Evolutionary conservation across 2,113 vertebrate species (phyloP).

Genomic region (Corvus cornix): DNA sequence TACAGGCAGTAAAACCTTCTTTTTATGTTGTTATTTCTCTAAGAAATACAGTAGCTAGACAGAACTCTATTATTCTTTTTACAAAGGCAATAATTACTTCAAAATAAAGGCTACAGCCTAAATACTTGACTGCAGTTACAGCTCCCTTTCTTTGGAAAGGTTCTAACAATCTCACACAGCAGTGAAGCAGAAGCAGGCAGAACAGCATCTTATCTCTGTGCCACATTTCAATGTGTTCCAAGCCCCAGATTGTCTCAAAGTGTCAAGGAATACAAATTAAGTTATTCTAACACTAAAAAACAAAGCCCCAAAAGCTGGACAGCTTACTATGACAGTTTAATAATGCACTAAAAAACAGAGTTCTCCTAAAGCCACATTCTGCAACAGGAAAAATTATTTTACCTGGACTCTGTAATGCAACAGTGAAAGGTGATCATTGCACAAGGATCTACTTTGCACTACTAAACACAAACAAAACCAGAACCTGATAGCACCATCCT

Average conservation of each 20-base stretch:
- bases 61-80: background rate
- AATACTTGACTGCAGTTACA: background rate
- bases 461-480: background rate
- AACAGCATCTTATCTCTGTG: background rate
- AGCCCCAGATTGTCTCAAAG: rapidly evolving
- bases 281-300: background rate
- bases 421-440: background rate
- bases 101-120: background rate
- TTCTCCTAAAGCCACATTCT: background rate
- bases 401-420: background rate
- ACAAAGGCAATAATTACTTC: background rate
- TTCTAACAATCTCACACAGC: background rate
- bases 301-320: background rate
- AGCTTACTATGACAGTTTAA: background rate
- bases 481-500: background rate
- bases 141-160: background rate
- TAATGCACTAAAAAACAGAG: background rate
- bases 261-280: background rate
- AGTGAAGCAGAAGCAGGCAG: background rate
- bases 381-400: background rate
- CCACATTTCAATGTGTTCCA: background rate
- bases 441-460: background rate
- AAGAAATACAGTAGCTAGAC: background rate
- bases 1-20: background rate
- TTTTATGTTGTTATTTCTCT: background rate